A percentile compares a stretch with the other conserved stretches of the same genome.
phyloP scores from a whole-genome alignment of 2,797 vertebrate species.

The Setipinna tenuifilis region DNA sequence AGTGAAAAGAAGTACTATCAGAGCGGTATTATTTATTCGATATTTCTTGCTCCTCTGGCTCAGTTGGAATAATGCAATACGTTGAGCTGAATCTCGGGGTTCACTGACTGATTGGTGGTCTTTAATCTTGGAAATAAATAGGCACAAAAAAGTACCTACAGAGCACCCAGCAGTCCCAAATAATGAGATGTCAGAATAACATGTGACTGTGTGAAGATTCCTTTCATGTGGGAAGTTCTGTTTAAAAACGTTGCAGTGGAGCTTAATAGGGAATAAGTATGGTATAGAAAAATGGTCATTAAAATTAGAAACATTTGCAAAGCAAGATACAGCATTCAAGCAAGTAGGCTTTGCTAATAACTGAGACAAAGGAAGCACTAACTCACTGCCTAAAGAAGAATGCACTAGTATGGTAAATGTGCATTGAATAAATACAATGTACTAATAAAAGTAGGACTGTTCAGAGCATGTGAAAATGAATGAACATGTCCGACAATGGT shows the following conservation, averaged over 20 bases:
- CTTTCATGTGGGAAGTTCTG: neutral
- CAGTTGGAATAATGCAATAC: slow-evolving; percentile 9
- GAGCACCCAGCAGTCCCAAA: neutral
- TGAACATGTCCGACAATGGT: neutral
- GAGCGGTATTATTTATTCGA: slow-evolving; percentile 16
- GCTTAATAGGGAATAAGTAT: neutral
- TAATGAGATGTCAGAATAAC: neutral
- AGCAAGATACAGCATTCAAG: neutral
- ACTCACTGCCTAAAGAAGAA: neutral
- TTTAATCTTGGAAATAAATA: slow-evolving; percentile 20
- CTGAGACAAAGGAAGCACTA: neutral
- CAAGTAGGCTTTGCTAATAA: neutral
- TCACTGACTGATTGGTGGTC: neutral
- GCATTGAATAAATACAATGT: neutral
- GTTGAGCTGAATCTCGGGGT: neutral
- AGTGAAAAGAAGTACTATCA: slow-evolving; percentile 4
- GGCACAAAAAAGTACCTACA: neutral
- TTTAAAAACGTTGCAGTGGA: neutral
- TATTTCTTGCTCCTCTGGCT: slow-evolving; percentile 17
- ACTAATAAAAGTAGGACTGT: neutral
- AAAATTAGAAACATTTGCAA: neutral
- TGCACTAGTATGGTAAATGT: neutral
- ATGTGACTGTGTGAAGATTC: neutral
- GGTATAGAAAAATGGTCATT: neutral
- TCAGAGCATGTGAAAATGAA: neutral